Base-by-base conservation (phyloP, 2,888 invertebrate species). In the Hedychridium roseum region DNA sequence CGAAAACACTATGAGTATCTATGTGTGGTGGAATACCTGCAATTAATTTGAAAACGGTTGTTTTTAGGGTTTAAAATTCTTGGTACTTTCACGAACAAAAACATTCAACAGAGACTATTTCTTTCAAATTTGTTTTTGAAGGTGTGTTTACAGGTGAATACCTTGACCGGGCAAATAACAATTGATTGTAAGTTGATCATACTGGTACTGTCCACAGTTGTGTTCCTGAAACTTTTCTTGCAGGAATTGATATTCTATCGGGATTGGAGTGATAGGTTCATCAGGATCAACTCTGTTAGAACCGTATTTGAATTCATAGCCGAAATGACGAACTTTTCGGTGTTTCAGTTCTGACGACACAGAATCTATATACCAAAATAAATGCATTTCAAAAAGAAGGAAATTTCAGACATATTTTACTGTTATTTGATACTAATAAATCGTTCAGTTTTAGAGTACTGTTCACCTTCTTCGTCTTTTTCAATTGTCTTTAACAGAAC, bases 1-100 rank as follows among this genome's bases (percentile, higher is more conserved):
- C 89, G 80, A 98, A 99, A 0, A 94, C 91, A 77, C 94, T 94
- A 73, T 97, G 96, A 0, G 94, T 96, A 75, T 99, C 98, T 14
- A 96, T 88, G 79, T 99, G 98, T 0, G 90, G 86, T 21, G 98
- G 97, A 73, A 99, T 98, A 27, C 95, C 94, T 91, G 68, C 7
- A 78, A n/a, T n/a, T n/a, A n/a, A n/a, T n/a, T n/a, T n/a, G n/a
- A n/a, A n/a, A n/a, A n/a, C n/a, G n/a, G n/a, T n/a, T n/a, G n/a
- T n/a, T n/a, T n/a, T n/a, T n/a, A n/a, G n/a, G n/a, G n/a, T n/a
- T n/a, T n/a, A n/a, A n/a, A n/a, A n/a, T n/a, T n/a, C n/a, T n/a
- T n/a, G n/a, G n/a, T n/a, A n/a, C n/a, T n/a, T n/a, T n/a, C n/a
- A n/a, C n/a, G n/a, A n/a, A n/a, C n/a, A n/a, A n/a, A n/a, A n/a